phyloP scores from a whole-genome alignment of 2,797 vertebrate genomes.

The Brachymystax lenok region DNA sequence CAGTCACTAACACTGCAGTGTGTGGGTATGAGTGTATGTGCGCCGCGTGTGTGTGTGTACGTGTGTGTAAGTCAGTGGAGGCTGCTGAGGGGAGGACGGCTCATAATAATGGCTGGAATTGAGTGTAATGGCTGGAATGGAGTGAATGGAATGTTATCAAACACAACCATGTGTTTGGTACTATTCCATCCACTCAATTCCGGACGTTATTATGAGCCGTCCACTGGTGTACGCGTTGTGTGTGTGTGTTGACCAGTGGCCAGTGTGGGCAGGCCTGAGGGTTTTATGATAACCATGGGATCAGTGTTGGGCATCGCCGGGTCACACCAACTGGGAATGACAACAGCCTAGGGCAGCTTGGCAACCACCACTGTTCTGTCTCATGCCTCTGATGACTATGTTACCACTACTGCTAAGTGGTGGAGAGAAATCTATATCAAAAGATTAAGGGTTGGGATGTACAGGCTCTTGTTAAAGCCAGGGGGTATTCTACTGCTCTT shows the following conservation, averaged over 20 bases:
- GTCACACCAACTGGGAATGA: conserved; percentile 34
- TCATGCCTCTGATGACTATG: background rate
- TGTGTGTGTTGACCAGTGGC: conserved; percentile 5
- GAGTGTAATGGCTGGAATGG: background rate
- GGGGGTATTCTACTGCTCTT: no score
- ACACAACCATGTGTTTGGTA: no score
- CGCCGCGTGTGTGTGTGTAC: background rate
- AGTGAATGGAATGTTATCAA: no score
- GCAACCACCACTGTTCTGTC: conserved; percentile 26
- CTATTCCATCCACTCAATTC: no score
- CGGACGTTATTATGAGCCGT: no score
- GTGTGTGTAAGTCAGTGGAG: no score
- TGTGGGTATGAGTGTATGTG: conserved; percentile 31
- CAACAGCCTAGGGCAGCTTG: conserved; percentile 26
- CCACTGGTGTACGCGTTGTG: no score
- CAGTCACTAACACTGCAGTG: conserved; percentile 32
- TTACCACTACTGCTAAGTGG: background rate
- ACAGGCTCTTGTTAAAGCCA: no score
- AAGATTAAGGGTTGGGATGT: no score
- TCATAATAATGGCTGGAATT: no score
- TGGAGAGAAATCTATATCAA: no score
- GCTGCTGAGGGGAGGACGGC: no score
- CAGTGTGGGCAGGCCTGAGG: conserved; percentile 26
- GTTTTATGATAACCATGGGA: background rate
- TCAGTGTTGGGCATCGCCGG: conserved; percentile 30